A percentile compares a stretch with the other conserved stretches of the same genome.
Evolutionary conservation across 2,888 invertebrate genomes (phyloP).

Genomic region (Xestoiulus laeticollis): DNA sequence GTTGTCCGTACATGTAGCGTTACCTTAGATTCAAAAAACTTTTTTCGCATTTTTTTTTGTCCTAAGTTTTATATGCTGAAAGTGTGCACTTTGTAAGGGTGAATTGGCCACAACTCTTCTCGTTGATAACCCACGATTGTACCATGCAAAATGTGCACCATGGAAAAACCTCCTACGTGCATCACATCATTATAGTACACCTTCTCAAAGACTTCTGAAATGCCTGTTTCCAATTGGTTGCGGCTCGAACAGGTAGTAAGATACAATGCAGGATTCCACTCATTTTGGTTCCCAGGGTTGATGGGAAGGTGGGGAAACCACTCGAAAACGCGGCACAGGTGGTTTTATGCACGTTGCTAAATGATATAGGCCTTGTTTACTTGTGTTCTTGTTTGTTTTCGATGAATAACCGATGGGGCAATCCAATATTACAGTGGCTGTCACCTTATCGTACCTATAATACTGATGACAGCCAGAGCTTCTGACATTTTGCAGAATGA

Average conservation of each 20-base stretch:
- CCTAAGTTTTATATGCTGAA: too few species aligned
- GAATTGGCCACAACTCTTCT: neutral
- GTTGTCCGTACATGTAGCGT: neutral
- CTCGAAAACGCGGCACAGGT: neutral
- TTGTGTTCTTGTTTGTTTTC: neutral
- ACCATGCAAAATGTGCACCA: neutral
- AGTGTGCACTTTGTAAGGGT: too few species aligned
- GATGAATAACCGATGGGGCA: neutral
- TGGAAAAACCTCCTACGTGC: neutral
- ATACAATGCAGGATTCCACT: conserved; percentile 21
- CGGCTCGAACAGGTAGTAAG: neutral
- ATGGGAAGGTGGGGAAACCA: neutral
- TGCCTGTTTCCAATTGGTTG: neutral
- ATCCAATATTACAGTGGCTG: too few species aligned
- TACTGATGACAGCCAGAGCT: too few species aligned
- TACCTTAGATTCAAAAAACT: too few species aligned
- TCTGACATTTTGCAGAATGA: too few species aligned
- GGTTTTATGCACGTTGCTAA: neutral
- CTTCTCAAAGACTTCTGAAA: neutral
- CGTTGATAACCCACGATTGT: neutral
- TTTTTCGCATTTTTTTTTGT: too few species aligned
- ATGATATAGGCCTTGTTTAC: neutral
- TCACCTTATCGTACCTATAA: too few species aligned
- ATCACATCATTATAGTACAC: neutral
- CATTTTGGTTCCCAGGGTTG: conserved; percentile 33